Evolutionary conservation across 2,888 invertebrate species (phyloP).

Genomic region (Trisateles emortualis): DNA sequence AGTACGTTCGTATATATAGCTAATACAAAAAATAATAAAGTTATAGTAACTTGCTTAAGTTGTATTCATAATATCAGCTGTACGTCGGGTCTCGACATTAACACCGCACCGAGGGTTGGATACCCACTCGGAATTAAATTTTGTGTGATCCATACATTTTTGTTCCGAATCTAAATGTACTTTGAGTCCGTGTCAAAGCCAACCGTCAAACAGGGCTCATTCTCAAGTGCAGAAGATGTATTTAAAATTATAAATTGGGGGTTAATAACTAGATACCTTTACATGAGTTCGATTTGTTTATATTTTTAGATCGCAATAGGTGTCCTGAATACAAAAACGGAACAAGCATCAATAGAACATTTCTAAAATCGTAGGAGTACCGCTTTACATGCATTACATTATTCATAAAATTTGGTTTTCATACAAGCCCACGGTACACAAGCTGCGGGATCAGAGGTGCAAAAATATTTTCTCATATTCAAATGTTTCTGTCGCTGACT

Average conservation of each 20-base stretch:
- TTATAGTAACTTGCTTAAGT: too few species aligned
- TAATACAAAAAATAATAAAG: not conserved
- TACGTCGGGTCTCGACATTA: too few species aligned
- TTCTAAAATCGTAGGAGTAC: constrained; percentile 53
- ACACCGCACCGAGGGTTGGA: too few species aligned
- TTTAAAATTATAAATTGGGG: too few species aligned
- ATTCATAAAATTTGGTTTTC: constrained; percentile 67
- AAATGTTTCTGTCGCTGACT: constrained; percentile 24
- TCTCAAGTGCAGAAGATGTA: too few species aligned
- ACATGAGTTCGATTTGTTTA: not conserved
- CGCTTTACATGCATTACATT: constrained; percentile 58
- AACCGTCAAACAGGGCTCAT: too few species aligned
- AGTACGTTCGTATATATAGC: not conserved
- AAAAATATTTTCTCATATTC: constrained; percentile 55
- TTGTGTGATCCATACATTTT: too few species aligned
- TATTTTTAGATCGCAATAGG: not conserved
- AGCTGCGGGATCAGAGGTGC: constrained; percentile 52
- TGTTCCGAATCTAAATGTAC: too few species aligned
- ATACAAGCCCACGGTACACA: constrained; percentile 41
- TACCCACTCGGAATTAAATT: too few species aligned
- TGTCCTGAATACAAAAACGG: not conserved
- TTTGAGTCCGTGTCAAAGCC: too few species aligned
- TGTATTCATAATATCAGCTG: too few species aligned
- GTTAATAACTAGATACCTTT: not conserved
- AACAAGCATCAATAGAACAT: constrained; percentile 1